A percentile compares a stretch with the other conserved stretches of the same genome.
Conservation (phyloP, 2,113 vertebrate species). For the Edolisoma coerulescens region DNA sequence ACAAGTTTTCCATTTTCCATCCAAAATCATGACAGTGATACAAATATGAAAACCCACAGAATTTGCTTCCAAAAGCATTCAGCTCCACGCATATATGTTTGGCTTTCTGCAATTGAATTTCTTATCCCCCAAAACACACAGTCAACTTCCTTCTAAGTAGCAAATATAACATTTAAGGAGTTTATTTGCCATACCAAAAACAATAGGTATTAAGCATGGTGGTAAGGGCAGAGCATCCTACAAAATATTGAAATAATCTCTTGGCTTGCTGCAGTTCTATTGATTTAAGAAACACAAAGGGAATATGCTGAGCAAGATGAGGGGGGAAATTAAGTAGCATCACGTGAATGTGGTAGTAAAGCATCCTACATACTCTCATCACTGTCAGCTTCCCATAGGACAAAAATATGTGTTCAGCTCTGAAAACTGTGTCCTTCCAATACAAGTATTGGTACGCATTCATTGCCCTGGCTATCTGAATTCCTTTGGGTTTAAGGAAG, state of each 20-base stretch:
- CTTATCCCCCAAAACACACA: background rate
- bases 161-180: background rate
- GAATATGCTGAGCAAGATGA: conserved; percentile 40
- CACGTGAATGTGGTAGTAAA: conserved; percentile 31
- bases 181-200: background rate
- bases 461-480: conserved; percentile 20
- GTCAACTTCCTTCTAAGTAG: background rate
- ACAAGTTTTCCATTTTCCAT: conserved; percentile 14
- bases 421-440: background rate
- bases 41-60: background rate
- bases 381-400: background rate
- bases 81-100: background rate
- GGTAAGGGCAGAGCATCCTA: background rate
- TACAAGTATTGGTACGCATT: background rate
- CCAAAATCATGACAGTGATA: conserved; percentile 38
- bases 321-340: background rate
- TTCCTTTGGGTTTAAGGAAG: conserved; percentile 51
- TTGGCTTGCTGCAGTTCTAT: conserved; percentile 11
- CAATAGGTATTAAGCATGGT: background rate
- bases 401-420: conserved; percentile 35
- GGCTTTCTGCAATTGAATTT: background rate
- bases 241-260: conserved; percentile 39
- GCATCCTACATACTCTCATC: background rate
- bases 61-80: conserved; percentile 10
- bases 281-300: conserved; percentile 48